Evolutionary conservation across 1,140 invertebrate species (phyloP), one percentile per base, ranked within the genome.

Genomic region (Aphelenchoides avenae): DNA sequence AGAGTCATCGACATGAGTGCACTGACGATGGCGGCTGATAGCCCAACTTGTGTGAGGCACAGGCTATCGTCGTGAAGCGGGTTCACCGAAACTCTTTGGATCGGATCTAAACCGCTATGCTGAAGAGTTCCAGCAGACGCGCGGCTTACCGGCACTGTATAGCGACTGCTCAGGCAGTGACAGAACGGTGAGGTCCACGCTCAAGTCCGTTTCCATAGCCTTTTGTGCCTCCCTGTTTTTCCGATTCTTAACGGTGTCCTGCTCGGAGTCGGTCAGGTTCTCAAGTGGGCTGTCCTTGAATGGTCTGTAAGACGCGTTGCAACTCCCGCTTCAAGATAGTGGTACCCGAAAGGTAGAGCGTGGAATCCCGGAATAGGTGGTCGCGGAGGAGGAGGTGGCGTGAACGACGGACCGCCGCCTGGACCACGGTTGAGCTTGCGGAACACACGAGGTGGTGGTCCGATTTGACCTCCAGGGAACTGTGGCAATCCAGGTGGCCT

Each of bases 131-230:
- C n/a, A n/a, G n/a, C n/a, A n/a, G n/a, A n/a, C n/a, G n/a, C n/a
- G n/a, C n/a, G n/a, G n/a, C n/a, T n/a, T n/a, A n/a, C n/a, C n/a
- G n/a, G n/a, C n/a, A n/a, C n/a, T n/a, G n/a, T n/a, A n/a, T n/a
- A n/a, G n/a, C n/a, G n/a, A n/a, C n/a, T n/a, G n/a, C 20, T 66
- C 49, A 26, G 63, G 33, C 2, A 62, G 30, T 3, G 63, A 66
- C 26, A 66, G 43, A 13, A 70, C 67, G 13, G 33, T 66, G 9
- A 59, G 33, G 33, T 68, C 66, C 3, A 57, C 70, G 30, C 52
- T 70, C 13, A 69, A 22, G 52, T 69, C 66, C 6, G 61, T 71
- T 40, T 69, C 67, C 54, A 69, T 73, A 30, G 46, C 57, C 15
- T 9, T 22, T 24, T 27, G 3, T 27, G 27, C 5, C 31, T 27